Evolutionary conservation across 2,113 vertebrate genomes (phyloP).

Genomic region (Mormyrus iriodes): DNA sequence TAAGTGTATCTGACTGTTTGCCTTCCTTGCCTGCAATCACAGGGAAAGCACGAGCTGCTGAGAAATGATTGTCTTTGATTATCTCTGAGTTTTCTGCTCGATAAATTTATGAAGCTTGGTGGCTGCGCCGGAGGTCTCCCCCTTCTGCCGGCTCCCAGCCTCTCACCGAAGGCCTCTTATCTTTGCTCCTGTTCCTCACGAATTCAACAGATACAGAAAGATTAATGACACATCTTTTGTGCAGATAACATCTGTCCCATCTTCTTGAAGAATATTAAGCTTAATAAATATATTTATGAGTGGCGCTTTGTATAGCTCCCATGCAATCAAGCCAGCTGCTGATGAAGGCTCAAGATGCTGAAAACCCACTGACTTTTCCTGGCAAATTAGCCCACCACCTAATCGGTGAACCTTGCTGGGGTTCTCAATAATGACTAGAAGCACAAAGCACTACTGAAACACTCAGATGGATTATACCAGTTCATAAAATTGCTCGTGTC

Average conservation of each 20-base stretch:
- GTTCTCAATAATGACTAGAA: slow-evolving; percentile 87
- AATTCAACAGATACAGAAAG: slow-evolving; percentile 47
- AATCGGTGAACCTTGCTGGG: slow-evolving; percentile 89
- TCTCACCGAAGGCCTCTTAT: slow-evolving; percentile 28
- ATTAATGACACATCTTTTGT: slow-evolving; percentile 54
- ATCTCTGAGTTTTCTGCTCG: slow-evolving; percentile 42
- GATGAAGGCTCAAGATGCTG: slow-evolving; percentile 78
- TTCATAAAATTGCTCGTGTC: slow-evolving; percentile 97
- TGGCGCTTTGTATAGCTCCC: slow-evolving; percentile 83
- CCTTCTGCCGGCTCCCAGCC: slow-evolving; percentile 13
- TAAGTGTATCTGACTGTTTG: slow-evolving; percentile 35
- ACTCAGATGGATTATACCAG: slow-evolving; percentile 94
- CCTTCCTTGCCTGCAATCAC: slow-evolving; percentile 28
- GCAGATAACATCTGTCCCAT: slow-evolving; percentile 59
- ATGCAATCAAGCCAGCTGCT: slow-evolving; percentile 84
- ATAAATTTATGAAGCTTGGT: slow-evolving; percentile 35
- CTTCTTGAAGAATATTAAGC: slow-evolving; percentile 77
- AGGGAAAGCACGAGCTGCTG: slow-evolving; percentile 31
- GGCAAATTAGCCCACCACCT: slow-evolving; percentile 87
- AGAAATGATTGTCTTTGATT: slow-evolving; percentile 47
- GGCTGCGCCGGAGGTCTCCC: slow-evolving; percentile 1
- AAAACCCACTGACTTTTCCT: slow-evolving; percentile 85
- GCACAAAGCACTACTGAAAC: slow-evolving; percentile 74
- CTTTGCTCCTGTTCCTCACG: slow-evolving; percentile 40
- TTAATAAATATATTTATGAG: slow-evolving; percentile 93